A percentile compares a stretch with the other conserved stretches of the same genome.
phyloP scores from a whole-genome alignment of 2,113 vertebrate species.

The Cryptomyrus ogoouensis region DNA sequence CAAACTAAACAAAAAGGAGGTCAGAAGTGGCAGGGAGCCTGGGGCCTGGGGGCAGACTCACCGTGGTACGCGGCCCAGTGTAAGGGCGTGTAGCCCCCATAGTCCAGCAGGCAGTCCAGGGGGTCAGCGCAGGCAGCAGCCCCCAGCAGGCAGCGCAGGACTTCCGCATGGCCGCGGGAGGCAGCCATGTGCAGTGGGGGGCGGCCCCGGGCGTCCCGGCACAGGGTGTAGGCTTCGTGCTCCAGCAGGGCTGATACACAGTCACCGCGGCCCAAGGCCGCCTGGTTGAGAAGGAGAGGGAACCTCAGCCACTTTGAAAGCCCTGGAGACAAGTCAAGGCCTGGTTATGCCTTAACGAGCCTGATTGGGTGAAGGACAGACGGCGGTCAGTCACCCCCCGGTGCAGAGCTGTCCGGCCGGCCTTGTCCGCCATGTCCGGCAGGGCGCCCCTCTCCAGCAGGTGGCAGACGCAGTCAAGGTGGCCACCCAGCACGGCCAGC shows the following conservation, averaged over 20 bases:
- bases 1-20: background rate
- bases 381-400: slow-evolving; percentile 69
- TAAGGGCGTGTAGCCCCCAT: slow-evolving; percentile 82
- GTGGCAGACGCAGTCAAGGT: slow-evolving; percentile 85
- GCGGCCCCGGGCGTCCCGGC: slow-evolving; percentile 81
- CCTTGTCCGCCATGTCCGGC: slow-evolving; percentile 77
- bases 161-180: slow-evolving; percentile 72
- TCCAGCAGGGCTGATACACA: slow-evolving; percentile 83
- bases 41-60: slow-evolving; percentile 38
- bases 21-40: background rate
- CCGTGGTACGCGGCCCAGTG: slow-evolving; percentile 96
- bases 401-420: slow-evolving; percentile 82
- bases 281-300: slow-evolving; percentile 51
- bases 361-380: background rate
- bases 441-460: slow-evolving; percentile 87
- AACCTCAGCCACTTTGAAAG: background rate
- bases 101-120: slow-evolving; percentile 81
- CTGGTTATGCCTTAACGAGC: background rate
- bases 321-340: background rate
- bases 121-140: slow-evolving; percentile 76
- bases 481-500: slow-evolving; percentile 81
- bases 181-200: slow-evolving; percentile 86
- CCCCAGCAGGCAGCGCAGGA: slow-evolving; percentile 72
- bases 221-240: slow-evolving; percentile 82
- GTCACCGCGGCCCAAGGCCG: slow-evolving; percentile 76